Percentiles rank a stretch among this genome's conserved stretches.
phyloP scores from a whole-genome alignment of 2,797 vertebrate genomes.

The Lacerta bilineata region DNA sequence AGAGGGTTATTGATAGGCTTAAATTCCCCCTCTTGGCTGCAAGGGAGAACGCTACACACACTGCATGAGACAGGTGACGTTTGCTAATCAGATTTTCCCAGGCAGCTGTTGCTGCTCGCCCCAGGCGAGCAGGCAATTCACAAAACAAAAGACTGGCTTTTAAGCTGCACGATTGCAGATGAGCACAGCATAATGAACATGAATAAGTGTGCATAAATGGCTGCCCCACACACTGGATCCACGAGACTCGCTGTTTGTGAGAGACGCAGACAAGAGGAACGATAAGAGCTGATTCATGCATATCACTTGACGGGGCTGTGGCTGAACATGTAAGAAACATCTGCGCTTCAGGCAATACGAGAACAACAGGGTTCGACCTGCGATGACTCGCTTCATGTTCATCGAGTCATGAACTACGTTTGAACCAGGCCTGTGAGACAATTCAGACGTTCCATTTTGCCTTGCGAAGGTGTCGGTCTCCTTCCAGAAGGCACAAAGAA shows the following conservation, averaged over 20 bases:
- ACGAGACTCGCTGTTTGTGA: too few species aligned
- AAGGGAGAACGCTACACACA: background rate
- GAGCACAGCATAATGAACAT: background rate
- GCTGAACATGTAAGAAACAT: background rate
- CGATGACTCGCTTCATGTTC: background rate
- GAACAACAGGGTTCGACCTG: background rate
- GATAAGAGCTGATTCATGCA: too few species aligned
- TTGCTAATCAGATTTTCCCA: background rate
- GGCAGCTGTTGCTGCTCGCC: background rate
- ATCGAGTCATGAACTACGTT: background rate
- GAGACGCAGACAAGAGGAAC: background rate
- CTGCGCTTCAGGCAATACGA: background rate
- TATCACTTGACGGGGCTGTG: background rate
- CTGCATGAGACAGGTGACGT: background rate
- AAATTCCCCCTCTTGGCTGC: background rate
- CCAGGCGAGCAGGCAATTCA: background rate
- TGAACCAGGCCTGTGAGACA: background rate
- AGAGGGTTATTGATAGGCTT: too few species aligned
- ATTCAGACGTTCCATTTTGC: background rate
- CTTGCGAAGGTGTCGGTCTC: background rate
- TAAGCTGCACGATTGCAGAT: too few species aligned
- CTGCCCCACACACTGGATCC: background rate
- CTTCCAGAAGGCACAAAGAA: background rate
- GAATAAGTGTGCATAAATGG: too few species aligned
- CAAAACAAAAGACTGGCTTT: background rate